phyloP scores from a whole-genome alignment of 2,888 invertebrate genomes.

The Drosophila glabriapex region DNA sequence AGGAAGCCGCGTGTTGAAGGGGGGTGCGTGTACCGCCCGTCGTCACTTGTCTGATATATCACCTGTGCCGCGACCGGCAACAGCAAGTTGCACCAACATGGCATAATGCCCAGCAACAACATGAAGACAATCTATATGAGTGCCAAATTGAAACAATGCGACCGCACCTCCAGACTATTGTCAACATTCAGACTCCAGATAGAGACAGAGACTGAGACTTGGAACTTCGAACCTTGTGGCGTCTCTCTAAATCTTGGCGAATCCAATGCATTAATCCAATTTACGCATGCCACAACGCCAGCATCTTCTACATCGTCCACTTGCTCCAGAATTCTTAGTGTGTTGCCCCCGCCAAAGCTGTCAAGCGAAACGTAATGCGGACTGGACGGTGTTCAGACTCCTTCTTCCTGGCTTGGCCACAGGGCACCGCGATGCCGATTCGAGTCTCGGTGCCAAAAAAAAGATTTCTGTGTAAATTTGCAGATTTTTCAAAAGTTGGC shows the following conservation, averaged over 20 bases:
- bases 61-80: constrained; percentile 59
- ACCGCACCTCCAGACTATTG: constrained; percentile 72
- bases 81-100: constrained; percentile 68
- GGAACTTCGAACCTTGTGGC: constrained; percentile 50
- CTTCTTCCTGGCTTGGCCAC: constrained; percentile 11
- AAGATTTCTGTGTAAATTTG: constrained; percentile 80
- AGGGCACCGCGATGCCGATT: constrained; percentile 19
- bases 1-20: not conserved
- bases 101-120: constrained; percentile 55
- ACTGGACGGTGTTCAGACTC: constrained; percentile 11
- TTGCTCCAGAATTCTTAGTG: constrained; percentile 66
- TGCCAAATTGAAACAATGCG: constrained; percentile 78
- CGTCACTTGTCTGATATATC: constrained; percentile 82
- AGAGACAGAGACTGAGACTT: constrained; percentile 1
- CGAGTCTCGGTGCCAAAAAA: constrained; percentile 17
- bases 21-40: constrained; percentile 66
- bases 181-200: constrained; percentile 55
- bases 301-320: constrained; percentile 45
- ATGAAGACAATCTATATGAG: constrained; percentile 61
- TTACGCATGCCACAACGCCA: constrained; percentile 75
- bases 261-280: constrained; percentile 82
- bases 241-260: constrained; percentile 64
- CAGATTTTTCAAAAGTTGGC: constrained; percentile 80
- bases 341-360: constrained; percentile 71
- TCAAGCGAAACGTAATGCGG: constrained; percentile 45